Conservation (phyloP, 2,888 invertebrate species). For the Pyrochroa serraticornis region DNA sequence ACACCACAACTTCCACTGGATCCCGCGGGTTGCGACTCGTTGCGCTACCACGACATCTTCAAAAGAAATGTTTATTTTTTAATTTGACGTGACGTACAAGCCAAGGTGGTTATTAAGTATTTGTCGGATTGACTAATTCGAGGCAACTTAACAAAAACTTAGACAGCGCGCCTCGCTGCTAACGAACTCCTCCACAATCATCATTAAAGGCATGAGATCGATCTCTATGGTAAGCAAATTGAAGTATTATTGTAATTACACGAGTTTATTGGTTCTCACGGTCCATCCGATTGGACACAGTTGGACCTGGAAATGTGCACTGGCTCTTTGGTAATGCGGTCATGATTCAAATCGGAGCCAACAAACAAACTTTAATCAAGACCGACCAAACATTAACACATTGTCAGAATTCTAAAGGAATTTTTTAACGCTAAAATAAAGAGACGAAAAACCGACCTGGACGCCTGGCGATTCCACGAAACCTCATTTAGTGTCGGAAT, state of each 20-base stretch:
- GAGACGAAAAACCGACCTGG: conserved; percentile 6
- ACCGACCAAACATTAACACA: conserved; percentile 31
- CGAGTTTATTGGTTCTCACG: conserved; percentile 47
- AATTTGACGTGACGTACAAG: conserved; percentile 41
- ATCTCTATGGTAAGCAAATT: conserved; percentile 45
- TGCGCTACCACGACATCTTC: conserved; percentile 26
- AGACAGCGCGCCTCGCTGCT: conserved; percentile 1
- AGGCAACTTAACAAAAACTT: conserved; percentile 18
- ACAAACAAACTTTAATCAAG: conserved; percentile 19
- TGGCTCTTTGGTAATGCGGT: conserved; percentile 7
- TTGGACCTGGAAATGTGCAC: conserved; percentile 13
- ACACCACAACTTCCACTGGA: conserved; percentile 28
- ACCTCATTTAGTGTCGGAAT: conserved; percentile 16
- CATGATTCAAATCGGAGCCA: conserved; percentile 14
- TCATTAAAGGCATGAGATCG: conserved; percentile 42
- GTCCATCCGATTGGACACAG: conserved; percentile 31
- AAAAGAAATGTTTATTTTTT: conserved; percentile 42
- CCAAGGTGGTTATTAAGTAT: conserved; percentile 38
- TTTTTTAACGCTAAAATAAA: conserved; percentile 24
- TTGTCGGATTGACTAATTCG: conserved; percentile 30
- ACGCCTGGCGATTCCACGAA: conserved; percentile 19
- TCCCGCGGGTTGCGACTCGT: not conserved
- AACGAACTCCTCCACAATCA: conserved; percentile 27
- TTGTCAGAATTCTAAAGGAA: conserved; percentile 29
- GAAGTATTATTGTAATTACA: conserved; percentile 46